Evolutionary conservation across 2,797 vertebrate genomes (phyloP).

Genomic region (Chrysocyon brachyurus): DNA sequence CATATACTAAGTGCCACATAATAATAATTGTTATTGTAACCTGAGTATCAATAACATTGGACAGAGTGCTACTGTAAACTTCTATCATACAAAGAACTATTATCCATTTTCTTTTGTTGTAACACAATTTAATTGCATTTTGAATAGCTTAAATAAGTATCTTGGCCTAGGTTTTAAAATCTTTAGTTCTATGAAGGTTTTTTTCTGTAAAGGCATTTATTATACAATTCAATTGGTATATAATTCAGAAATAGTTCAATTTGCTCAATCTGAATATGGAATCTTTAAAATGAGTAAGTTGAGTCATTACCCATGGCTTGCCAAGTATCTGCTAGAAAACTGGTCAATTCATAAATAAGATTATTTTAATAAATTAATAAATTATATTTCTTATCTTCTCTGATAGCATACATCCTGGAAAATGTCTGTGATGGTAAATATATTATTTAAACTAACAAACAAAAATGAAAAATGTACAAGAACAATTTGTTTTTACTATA

Average conservation of each 20-base stretch:
- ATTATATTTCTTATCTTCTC: neutral
- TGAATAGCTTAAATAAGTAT: slow-evolving; percentile 63
- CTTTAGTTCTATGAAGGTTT: slow-evolving; percentile 6
- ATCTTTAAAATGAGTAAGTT: slow-evolving; percentile 31
- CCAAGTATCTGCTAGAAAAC: slow-evolving; percentile 49
- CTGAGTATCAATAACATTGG: slow-evolving; percentile 55
- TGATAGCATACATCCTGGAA: neutral
- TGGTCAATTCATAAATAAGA: neutral
- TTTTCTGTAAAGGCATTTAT: neutral
- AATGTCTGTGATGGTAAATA: neutral
- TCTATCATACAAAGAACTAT: slow-evolving; percentile 50
- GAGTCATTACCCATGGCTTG: slow-evolving; percentile 22
- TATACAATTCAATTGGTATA: slow-evolving; percentile 43
- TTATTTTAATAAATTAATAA: slow-evolving; percentile 46
- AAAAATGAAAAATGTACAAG: slow-evolving; percentile 51
- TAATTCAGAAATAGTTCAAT: slow-evolving; percentile 54
- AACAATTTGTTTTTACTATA: slow-evolving; percentile 77
- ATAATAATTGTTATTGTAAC: slow-evolving; percentile 30
- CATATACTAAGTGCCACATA: neutral
- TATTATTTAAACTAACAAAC: slow-evolving; percentile 53
- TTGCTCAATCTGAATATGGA: slow-evolving; percentile 26
- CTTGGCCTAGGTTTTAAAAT: slow-evolving; percentile 49
- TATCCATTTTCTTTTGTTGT: slow-evolving; percentile 26
- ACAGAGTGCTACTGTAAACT: slow-evolving; percentile 41
- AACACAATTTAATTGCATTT: slow-evolving; percentile 65